Evolutionary conservation across 2,888 invertebrate species (phyloP).

Genomic region (Standfussiana lucernea): DNA sequence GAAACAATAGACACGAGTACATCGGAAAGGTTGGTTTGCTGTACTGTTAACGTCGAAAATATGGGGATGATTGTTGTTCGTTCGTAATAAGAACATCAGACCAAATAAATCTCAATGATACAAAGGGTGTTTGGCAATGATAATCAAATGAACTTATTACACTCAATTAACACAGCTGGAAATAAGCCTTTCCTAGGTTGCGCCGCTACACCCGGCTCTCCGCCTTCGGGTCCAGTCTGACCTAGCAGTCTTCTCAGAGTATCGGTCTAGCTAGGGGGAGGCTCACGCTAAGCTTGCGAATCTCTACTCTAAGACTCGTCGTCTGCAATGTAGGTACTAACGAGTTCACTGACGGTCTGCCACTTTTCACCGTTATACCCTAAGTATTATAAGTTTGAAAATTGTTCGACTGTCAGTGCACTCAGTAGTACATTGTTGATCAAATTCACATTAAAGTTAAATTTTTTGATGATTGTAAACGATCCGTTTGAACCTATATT

Average conservation of each 20-base stretch:
- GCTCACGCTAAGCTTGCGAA: no score
- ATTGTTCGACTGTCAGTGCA: no score
- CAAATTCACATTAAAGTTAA: not conserved
- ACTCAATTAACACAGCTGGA: not conserved
- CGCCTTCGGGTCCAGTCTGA: not conserved
- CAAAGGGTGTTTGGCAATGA: not conserved
- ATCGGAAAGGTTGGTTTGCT: slow-evolving; percentile 68
- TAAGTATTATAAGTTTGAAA: no score
- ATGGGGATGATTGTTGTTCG: not conserved
- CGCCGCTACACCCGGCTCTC: not conserved
- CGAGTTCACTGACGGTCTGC: no score
- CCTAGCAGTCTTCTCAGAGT: not conserved
- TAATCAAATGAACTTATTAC: not conserved
- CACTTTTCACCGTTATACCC: no score
- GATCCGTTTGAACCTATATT: not conserved
- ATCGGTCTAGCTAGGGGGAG: not conserved
- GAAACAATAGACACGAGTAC: slow-evolving; percentile 70
- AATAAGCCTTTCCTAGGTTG: not conserved
- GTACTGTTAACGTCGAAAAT: slow-evolving; percentile 50
- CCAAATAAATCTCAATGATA: not conserved
- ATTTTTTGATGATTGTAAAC: not conserved
- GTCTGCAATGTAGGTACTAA: no score
- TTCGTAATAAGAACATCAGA: not conserved
- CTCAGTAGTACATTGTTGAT: no score
- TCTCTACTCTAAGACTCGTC: no score